These are phyloP conservation scores for Mycalesis mineus DNA, from an alignment of 2,888 invertebrate genomes.

Conservation along the genomic window DNA sequence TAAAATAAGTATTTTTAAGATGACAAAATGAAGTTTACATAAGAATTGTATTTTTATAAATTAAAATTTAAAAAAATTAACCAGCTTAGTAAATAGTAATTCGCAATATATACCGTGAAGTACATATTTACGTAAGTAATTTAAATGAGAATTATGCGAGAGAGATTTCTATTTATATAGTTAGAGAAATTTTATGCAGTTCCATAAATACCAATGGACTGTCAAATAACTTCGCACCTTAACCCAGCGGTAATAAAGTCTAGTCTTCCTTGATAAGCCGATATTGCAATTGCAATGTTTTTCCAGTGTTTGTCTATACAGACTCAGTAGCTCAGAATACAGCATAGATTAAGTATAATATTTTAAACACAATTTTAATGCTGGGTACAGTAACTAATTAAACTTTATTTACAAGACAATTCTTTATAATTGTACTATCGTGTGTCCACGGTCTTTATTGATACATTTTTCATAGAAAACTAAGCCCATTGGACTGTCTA, in stretches of 20 bases:
- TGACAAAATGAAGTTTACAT: not conserved
- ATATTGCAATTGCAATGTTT: too few relatives aligned
- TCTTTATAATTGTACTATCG: too few relatives aligned
- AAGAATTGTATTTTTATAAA: conserved; percentile 1
- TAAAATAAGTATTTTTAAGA: not conserved
- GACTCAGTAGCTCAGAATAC: too few relatives aligned
- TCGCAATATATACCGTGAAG: not conserved
- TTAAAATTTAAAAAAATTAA: not conserved
- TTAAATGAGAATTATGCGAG: not conserved
- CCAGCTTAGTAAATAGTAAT: not conserved
- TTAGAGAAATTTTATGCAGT: not conserved
- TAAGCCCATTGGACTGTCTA: not conserved
- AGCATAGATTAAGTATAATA: too few relatives aligned
- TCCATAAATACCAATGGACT: not conserved
- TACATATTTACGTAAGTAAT: not conserved
- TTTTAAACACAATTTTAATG: too few relatives aligned
- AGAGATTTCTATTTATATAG: not conserved
- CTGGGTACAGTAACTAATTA: too few relatives aligned
- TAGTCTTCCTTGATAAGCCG: conserved; percentile 18
- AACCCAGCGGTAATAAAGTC: conserved; percentile 17
- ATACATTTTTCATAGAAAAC: not conserved
- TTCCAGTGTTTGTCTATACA: too few relatives aligned
- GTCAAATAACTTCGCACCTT: not conserved
- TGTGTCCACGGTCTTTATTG: not conserved
- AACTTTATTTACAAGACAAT: too few relatives aligned